Evolutionary conservation across 2,888 invertebrate genomes (phyloP).

Genomic region (Ophion obscuratus): DNA sequence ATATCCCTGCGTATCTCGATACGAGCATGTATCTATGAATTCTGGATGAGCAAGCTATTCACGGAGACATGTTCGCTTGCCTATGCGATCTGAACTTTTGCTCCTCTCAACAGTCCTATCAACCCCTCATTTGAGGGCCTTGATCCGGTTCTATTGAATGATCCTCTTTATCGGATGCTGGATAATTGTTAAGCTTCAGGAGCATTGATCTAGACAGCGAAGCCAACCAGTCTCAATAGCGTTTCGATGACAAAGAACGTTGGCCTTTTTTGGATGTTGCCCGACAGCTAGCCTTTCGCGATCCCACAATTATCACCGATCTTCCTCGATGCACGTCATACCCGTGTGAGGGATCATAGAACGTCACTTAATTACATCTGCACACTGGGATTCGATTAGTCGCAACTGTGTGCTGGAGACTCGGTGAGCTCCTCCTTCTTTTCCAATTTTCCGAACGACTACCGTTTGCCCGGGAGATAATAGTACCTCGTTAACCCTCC

Average conservation of each 20-base stretch:
- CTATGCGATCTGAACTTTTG: background rate
- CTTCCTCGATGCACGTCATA: background rate
- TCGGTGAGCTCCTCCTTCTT: background rate
- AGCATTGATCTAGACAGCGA: no score
- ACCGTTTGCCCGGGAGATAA: constrained; percentile 16
- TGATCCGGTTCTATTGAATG: background rate
- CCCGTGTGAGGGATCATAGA: background rate
- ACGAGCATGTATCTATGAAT: background rate
- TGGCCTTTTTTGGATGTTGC: background rate
- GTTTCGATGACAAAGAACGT: background rate
- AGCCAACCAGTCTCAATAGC: no score
- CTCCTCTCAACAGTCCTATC: background rate
- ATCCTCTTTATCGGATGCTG: background rate
- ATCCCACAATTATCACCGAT: background rate
- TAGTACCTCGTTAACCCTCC: constrained; percentile 41
- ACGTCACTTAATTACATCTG: background rate
- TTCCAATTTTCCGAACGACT: background rate
- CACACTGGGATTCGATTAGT: background rate
- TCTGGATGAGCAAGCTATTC: constrained; percentile 4
- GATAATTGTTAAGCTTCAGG: background rate
- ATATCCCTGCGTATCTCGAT: background rate
- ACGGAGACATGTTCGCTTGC: background rate
- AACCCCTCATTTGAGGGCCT: background rate
- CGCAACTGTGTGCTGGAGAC: background rate
- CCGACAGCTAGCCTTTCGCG: background rate